Base-by-base conservation (phyloP, 2,113 vertebrate species). In the Myrmecobius fasciatus region DNA sequence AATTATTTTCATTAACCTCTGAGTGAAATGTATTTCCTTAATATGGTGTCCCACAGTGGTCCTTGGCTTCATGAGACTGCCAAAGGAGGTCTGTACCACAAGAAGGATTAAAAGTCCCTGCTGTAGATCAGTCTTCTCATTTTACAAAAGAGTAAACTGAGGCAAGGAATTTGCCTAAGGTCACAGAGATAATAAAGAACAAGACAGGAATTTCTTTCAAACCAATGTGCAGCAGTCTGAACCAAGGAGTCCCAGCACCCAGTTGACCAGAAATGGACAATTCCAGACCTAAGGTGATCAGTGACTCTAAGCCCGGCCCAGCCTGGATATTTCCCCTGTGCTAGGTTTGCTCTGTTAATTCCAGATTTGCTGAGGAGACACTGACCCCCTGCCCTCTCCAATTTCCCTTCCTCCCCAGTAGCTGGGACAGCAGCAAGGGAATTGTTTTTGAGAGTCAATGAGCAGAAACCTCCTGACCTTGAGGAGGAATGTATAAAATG, bases 401-500 rank as follows among this genome's bases (percentile, higher is more conserved):
- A 0, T 53, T 12, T n/a, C 26, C 91, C 53, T 0, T 14, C 48
- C 91, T 20, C 31, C 94, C 48, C 31, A 22, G 67, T 89, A 10
- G 52, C 47, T 67, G 25, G 54, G 91, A 91, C 94, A n/a, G 89
- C 7, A 53, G 91, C 53, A 31, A 83, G 52, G 92, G 96, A 93
- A 94, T 52, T 95, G 94, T 93, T 96, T 93, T 94, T 91, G 48
- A 95, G 75, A 97, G 52, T 75, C 95, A 28, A 12, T 48, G 75
- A 25, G 8, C 60, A 47, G 94, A 96, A 96, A 91, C 96, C 93
- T 93, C 90, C 96, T 97, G 97, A 98, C 97, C 97, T 97, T 97
- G 97, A 75, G 51, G 60, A 97, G 95, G 97, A 98, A 98, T 97
- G 96, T 93, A 60, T 91, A 91, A 94, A 97, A 97, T 97, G 96